Base-by-base conservation (phyloP, 2,113 vertebrate genomes). In the Cebus imitator region DNA sequence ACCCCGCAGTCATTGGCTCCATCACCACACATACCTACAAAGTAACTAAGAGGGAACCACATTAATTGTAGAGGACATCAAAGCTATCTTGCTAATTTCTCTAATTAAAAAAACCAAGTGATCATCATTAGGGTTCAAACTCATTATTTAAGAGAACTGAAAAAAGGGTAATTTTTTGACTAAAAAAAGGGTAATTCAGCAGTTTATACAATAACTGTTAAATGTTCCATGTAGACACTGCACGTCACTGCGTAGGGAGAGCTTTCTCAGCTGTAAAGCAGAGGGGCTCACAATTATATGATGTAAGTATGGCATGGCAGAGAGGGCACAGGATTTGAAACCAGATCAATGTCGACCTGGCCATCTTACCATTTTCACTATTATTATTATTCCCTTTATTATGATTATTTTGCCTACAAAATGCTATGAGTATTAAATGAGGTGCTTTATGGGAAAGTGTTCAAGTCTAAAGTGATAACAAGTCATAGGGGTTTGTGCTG, bases 1-100 rank as follows among this genome's bases (percentile, higher is more conserved):
- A 99, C 99, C 97, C 99, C 99, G 1, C 99, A 99, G 98, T 99
- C 99, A 92, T 99, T 99, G 94, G 99, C 99, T 94, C 99, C 99
- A 35, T 99, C 99, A 92, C 99, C 99, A 21, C 99, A 99, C 99
- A 99, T 99, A 58, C 99, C 99, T 98, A 99, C 99, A 94, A 98
- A 98, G 92, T 99, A 99, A 97, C 99, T 99, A 35, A 87, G 98
- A 98, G 35, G n/a, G 55, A 97, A 93, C 6, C 80, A 87, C 95
- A 70, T 97, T 92, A 96, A 43, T 89, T 66, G 23, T 45, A 76
- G 78, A 66, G 13, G 78, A 85, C 13, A 94, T 85, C 64, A 96
- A 94, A 95, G 55, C 76, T 72, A 40, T 55, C 57, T 48, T 87
- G 52, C 8, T 23, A 64, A 70, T 64, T 75, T 79, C 11, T 91